Evolutionary conservation across 2,888 invertebrate genomes (phyloP), one percentile per base, ranked within the genome.

Genomic region (Ormia ochracea): DNA sequence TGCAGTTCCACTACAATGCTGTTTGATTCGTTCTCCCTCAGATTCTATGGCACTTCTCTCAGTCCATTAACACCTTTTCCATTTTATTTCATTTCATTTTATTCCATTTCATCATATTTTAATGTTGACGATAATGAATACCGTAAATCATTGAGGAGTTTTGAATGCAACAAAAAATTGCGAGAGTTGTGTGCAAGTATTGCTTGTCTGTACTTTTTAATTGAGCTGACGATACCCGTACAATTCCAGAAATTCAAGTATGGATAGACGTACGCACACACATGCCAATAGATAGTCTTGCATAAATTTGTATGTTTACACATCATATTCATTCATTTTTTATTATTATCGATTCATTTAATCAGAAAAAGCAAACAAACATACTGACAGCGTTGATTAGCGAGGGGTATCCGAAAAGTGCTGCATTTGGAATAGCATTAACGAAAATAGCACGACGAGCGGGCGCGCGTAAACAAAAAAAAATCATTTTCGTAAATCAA

Each of bases 81-180:
- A n/a, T n/a, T n/a, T n/a, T n/a, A n/a, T n/a, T n/a, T n/a, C n/a
- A n/a, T n/a, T n/a, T n/a, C n/a, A n/a, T n/a, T n/a, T n/a, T n/a
- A n/a, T n/a, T n/a, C n/a, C n/a, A n/a, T 23, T 45, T 4, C 19
- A 12, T 19, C 33, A 41, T 7, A 17, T 50, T 19, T 23, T 19
- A 41, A 28, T 59, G 59, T 14, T 50, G 59, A 41, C 21, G 21
- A 41, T 48, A 31, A 59, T 38, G 70, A 26, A 59, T 41, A 28
- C 36, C 31, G 50, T 72, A 61, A 61, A 52, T 50, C 50, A 61
- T 41, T 41, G 50, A 72, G 70, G 33, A 72, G 21, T 59, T 59
- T 70, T 59, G 59, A 59, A 48, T 59, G 48, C 28, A 50, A 50
- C 59, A 19, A 28, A 38, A 21, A 59, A 28, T 59, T 26, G 28